Evolutionary conservation across 37 sponge, comb jelly and placozoan species (phyloP).

Genomic region (Petrosia ficiformis): DNA sequence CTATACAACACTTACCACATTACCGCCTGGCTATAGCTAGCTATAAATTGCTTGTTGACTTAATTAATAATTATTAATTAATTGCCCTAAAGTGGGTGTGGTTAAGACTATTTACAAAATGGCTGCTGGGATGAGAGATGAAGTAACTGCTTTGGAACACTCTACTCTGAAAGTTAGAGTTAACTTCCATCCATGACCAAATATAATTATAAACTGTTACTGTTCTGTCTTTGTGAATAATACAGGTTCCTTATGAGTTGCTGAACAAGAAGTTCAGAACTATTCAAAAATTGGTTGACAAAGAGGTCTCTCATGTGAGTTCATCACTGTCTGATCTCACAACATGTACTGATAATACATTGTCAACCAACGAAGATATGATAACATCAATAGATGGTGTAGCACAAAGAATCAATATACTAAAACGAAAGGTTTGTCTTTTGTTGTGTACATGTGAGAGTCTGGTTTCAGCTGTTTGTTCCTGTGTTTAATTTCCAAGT

Average conservation of each 20-base stretch:
- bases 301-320: conserved; percentile 71
- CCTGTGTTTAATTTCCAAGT: no score
- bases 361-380: conserved; percentile 17
- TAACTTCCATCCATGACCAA: not conserved
- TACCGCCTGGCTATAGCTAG: no score
- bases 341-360: not conserved
- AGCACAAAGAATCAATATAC: conserved; percentile 26
- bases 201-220: not conserved
- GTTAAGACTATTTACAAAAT: no score
- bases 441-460: not conserved
- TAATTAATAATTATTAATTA: no score
- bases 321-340: conserved; percentile 29
- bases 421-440: conserved; percentile 64
- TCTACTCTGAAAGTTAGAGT: conserved; percentile 80
- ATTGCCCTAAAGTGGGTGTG: no score
- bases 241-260: conserved; percentile 93
- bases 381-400: conserved; percentile 35
- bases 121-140: conserved; percentile 67
- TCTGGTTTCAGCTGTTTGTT: not conserved
- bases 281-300: conserved; percentile 83
- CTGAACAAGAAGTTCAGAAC: conserved; percentile 93
- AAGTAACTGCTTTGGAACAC: conserved; percentile 71
- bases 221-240: not conserved
- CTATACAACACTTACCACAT: no score
- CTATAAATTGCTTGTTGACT: no score